Evolutionary conservation across 1,140 invertebrate genomes (phyloP).

Genomic region (Myzus persicae): DNA sequence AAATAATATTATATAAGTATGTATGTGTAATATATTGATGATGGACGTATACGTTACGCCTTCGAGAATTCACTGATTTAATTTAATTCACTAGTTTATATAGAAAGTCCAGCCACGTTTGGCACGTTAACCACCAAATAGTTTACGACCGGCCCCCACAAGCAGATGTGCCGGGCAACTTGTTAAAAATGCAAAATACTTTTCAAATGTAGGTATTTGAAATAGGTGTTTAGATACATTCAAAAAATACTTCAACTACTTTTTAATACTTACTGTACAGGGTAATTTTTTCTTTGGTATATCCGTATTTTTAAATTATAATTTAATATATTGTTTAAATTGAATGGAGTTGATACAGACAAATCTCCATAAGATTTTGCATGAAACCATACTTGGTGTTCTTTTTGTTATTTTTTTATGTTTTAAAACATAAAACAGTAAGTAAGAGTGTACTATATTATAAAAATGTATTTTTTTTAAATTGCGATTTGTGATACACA

Average conservation of each 20-base stretch:
- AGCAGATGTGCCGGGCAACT: neutral
- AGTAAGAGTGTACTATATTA: neutral
- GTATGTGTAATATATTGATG: neutral
- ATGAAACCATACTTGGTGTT: neutral
- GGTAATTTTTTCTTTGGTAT: neutral
- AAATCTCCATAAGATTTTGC: neutral
- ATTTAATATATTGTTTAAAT: neutral
- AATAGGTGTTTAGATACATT: neutral
- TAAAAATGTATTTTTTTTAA: too few relatives aligned
- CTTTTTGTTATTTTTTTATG: too few relatives aligned
- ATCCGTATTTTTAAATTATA: too few relatives aligned
- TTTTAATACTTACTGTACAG: neutral
- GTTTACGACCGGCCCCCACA: neutral
- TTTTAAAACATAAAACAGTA: neutral
- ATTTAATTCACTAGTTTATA: conserved; percentile 1
- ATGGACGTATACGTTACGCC: neutral
- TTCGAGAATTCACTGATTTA: neutral
- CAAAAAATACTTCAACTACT: neutral
- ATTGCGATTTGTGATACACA: neutral
- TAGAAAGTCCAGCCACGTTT: neutral
- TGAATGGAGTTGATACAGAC: neutral
- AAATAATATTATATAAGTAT: neutral
- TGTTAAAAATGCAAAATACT: neutral
- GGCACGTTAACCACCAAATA: neutral
- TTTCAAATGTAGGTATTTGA: neutral